These are phyloP conservation scores for Paramormyrops kingsleyae DNA, from an alignment of 2,113 vertebrate genomes.

Conservation along the genomic window DNA sequence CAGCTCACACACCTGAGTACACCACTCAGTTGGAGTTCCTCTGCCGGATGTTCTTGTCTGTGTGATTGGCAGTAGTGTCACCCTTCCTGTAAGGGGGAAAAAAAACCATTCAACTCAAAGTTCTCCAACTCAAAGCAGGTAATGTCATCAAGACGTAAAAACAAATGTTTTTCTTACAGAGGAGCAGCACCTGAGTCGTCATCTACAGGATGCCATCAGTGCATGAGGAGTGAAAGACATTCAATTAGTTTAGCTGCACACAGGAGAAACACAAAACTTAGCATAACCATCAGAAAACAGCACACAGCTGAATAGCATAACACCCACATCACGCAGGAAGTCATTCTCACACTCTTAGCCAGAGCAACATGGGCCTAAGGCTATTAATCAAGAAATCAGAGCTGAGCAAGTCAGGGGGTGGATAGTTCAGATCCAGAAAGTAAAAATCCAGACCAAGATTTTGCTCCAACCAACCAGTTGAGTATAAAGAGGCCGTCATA, in stretches of 20 bases:
- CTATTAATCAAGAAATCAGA: neutral
- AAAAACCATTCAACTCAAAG: neutral
- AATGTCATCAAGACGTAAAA: neutral
- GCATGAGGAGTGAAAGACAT: neutral
- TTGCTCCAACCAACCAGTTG: neutral
- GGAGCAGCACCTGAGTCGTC: constrained; percentile 88
- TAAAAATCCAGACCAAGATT: neutral
- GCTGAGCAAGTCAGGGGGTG: neutral
- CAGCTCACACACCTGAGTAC: constrained; percentile 35
- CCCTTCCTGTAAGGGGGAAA: constrained; percentile 72
- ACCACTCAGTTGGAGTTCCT: constrained; percentile 78
- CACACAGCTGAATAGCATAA: neutral
- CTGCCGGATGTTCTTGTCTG: constrained; percentile 86
- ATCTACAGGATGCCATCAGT: constrained; percentile 58
- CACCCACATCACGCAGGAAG: neutral
- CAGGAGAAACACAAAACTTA: neutral
- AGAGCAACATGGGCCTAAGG: neutral
- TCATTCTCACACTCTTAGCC: neutral
- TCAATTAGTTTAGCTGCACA: neutral
- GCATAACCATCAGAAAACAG: neutral
- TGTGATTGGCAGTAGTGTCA: constrained; percentile 75
- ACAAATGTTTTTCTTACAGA: constrained; percentile 70
- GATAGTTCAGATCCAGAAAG: neutral
- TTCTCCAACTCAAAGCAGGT: neutral
- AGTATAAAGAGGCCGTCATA: neutral